Base-by-base conservation (phyloP, 2,888 invertebrate species). In the Hedya salicella region DNA sequence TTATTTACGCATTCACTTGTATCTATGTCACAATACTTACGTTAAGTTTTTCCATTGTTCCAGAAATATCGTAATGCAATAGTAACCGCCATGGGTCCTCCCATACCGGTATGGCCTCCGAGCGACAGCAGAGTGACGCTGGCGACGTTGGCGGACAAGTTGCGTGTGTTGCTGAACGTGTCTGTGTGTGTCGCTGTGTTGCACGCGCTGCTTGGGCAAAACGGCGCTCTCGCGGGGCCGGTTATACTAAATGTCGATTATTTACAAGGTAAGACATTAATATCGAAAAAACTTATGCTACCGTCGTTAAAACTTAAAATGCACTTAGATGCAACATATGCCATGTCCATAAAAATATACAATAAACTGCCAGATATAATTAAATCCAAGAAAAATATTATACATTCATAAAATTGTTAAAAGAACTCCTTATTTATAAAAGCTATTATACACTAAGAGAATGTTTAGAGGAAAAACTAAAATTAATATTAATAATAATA, bases 171-270 rank as follows among this genome's bases (percentile, higher is more conserved):
- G 74, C 73, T 87, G 61, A 87, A 89, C 73, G 85, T 88, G 65
- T 85, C 88, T 8, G 79, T 88, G 62, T 78, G 76, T 0, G 67
- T 88, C 44, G 73, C 91, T 57, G 70, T 89, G 44, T 71, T 88
- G 53, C 89, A 90, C 78, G 76, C 88, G 70, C 67, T 88, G 56
- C 74, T 88, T 59, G 83, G 77, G 77, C 75, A 84, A 53, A 82
- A 79, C 68, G 78, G 75, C 19, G 91, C 86, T 13, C 74, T 73
- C 19, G 91, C 89, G 0, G 89, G 89, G 0, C 91, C 91, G 1
- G 90, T 92, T 40, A 73, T 90, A 69, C 72, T 91, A 13, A 89
- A 85, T 71, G 74, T 91, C 88, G 88, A 89, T 76, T 89, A 91
- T 79, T 80, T 87, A 67, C 91, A 91, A 86, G 91, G 91, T 92